Base-by-base conservation (phyloP, 2,113 vertebrate species). In the Cheirogaleus medius region DNA sequence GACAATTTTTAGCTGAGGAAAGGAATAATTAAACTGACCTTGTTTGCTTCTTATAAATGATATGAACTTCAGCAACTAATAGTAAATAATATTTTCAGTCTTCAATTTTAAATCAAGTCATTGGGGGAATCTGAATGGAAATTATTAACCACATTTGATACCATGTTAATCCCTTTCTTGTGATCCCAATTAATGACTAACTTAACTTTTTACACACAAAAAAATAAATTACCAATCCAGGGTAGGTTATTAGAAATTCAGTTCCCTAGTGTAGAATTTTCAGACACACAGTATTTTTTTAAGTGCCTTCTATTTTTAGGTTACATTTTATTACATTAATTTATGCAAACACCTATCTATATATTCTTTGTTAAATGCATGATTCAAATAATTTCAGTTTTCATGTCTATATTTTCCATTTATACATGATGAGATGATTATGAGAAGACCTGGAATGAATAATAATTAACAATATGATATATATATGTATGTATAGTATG, bases 101-200 rank as follows among this genome's bases (percentile, higher is more conserved):
- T 81, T 76, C 54, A 92, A 58, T 76, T 64, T 44, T 69, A 69
- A 29, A 44, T 44, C 63, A 84, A 90, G n/a, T 64, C 73, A 56
- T 56, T 80, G 39, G 69, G 52, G 66, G 6, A 44, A 87, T 94
- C 18, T 87, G 39, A 94, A 82, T 52, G 18, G 27, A 82, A 91
- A 82, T 60, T 76, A 68, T 74, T 60, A 87, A 82, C 13, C 47
- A 82, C 68, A 66, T 49, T 76, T 96, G 21, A 64, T 44, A 82
- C 52, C 8, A 34, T 87, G 39, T 90, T 87, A 87, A 82, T 91
- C 6, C 39, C 6, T 94, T 91, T 86, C 29, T 66, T 71, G 21
- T 91, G 66, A 74, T 34, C 49, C n/a, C 83, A 94, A n/a, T 87
- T 49, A 94, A 82, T 49, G 58, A 81, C 56, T 74, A 76, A 74